phyloP scores from a whole-genome alignment of 2,888 invertebrate species.

The Abrostola triplasia region DNA sequence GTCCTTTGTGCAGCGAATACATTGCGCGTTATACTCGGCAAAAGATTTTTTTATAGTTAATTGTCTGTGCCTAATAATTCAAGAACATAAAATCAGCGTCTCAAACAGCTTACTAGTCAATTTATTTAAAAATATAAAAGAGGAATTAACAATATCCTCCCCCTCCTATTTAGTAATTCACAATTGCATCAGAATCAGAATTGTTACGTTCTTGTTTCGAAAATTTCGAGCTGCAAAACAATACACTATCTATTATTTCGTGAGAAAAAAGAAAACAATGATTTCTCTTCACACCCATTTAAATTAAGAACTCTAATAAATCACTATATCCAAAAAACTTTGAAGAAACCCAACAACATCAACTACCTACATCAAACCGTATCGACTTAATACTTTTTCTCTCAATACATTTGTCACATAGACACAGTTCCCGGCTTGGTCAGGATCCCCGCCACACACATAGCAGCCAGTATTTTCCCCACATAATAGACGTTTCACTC shows the following conservation, averaged over 20 bases:
- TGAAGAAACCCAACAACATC: conserved; percentile 19
- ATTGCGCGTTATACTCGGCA: background rate
- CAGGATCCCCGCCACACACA: conserved; percentile 50
- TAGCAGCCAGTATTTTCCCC: conserved; percentile 65
- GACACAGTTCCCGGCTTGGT: conserved; percentile 55
- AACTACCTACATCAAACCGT: conserved; percentile 34
- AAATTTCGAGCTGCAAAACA: no score
- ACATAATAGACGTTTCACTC: conserved; percentile 69
- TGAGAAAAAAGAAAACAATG: no score
- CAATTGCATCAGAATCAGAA: no score
- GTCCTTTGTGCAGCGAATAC: conserved; percentile 50
- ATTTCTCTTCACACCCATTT: no score
- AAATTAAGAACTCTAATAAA: no score
- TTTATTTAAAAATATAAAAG: no score
- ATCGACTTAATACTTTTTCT: conserved; percentile 43
- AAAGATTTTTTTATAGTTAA: background rate
- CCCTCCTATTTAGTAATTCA: no score
- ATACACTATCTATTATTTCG: no score
- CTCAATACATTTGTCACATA: conserved; percentile 53
- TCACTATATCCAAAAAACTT: background rate
- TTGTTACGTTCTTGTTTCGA: no score
- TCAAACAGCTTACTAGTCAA: background rate
- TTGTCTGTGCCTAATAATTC: background rate
- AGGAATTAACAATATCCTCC: no score
- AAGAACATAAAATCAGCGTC: background rate